phyloP scores from a whole-genome alignment of 2,113 vertebrate genomes.

The Geococcyx californianus region DNA sequence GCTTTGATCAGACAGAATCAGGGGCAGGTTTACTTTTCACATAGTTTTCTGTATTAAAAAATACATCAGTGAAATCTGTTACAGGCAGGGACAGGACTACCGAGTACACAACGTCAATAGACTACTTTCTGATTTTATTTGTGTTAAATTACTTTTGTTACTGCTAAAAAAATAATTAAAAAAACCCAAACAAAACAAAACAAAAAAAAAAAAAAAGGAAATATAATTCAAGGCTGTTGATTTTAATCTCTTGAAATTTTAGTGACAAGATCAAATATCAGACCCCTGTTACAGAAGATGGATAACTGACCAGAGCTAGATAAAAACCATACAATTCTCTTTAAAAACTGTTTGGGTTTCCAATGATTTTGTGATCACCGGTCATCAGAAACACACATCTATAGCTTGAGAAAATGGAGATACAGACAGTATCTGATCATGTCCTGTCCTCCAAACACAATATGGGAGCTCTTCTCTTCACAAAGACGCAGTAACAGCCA shows the following conservation, averaged over 20 bases:
- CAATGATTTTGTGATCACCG: not conserved
- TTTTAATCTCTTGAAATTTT: slow-evolving; percentile 62
- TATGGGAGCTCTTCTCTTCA: not conserved
- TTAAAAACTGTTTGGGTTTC: slow-evolving; percentile 50
- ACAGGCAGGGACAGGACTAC: slow-evolving; percentile 79
- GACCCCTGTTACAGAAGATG: slow-evolving; percentile 63
- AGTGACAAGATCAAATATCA: slow-evolving; percentile 57
- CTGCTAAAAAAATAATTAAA: slow-evolving; percentile 71
- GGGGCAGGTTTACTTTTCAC: slow-evolving; percentile 75
- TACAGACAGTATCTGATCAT: not conserved
- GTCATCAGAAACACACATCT: slow-evolving; percentile 14
- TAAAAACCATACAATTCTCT: slow-evolving; percentile 54
- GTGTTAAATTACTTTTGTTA: slow-evolving; percentile 76
- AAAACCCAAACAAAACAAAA: slow-evolving; percentile 17
- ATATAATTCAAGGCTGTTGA: slow-evolving; percentile 65
- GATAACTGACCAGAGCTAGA: slow-evolving; percentile 53
- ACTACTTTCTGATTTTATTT: slow-evolving; percentile 75
- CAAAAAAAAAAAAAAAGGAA: slow-evolving; percentile 35
- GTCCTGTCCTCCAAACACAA: slow-evolving; percentile 18
- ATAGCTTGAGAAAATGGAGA: not conserved
- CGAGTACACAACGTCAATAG: slow-evolving; percentile 76
- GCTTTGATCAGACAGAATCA: slow-evolving; percentile 71
- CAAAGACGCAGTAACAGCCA: slow-evolving; percentile 47
- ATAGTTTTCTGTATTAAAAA: slow-evolving; percentile 79
- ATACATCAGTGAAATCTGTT: slow-evolving; percentile 76